Base-by-base conservation (phyloP, 1,140 invertebrate species). In the Brachionus asplanchnoidis region DNA sequence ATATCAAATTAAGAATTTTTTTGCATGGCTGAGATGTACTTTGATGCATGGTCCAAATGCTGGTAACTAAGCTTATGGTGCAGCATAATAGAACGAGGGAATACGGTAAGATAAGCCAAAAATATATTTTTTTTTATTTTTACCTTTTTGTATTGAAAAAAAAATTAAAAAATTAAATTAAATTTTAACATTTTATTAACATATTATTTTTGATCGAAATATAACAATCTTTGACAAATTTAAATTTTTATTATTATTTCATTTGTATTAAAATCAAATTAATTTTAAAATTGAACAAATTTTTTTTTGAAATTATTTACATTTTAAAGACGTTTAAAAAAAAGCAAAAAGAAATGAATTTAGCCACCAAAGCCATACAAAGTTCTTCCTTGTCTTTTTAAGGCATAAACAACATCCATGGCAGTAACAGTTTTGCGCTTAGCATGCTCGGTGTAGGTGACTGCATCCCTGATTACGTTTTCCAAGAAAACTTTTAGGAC, bases 371-470 rank as follows among this genome's bases (percentile, higher is more conserved):
- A 93, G 86, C 92, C 91, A 87, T 92, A 92, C 32, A 92, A 88
- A 46, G 91, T 92, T 73, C 94, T 90, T 44, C 94, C 94, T 90
- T 95, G 94, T 68, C 94, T 90, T 89, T 95, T 95, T 86, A 95
- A 89, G 40, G 94, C 94, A 87, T 95, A 95, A 28, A 95, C 94
- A n/a, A 95, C 93, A 87, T 95, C 94, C 94, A 95, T 95, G 78
- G 94, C 94, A 12, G 94, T 95, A 53, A 93, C 91, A 23, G 94
- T 95, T 90, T 95, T 95, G 85, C 94, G 90, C 90, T 94, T 94
- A 85, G 93, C 93, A 89, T 94, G 93, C 88, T 85, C 93, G 14
- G 93, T 94, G 90, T 94, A 95, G 14, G 93, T 94, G 79, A 95
- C 93, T 14, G 93, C 93, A 89, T 94, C 94, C 82, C 93, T 91